phyloP scores from a whole-genome alignment of 2,888 invertebrate genomes.

The Pantelozetes paolii region DNA sequence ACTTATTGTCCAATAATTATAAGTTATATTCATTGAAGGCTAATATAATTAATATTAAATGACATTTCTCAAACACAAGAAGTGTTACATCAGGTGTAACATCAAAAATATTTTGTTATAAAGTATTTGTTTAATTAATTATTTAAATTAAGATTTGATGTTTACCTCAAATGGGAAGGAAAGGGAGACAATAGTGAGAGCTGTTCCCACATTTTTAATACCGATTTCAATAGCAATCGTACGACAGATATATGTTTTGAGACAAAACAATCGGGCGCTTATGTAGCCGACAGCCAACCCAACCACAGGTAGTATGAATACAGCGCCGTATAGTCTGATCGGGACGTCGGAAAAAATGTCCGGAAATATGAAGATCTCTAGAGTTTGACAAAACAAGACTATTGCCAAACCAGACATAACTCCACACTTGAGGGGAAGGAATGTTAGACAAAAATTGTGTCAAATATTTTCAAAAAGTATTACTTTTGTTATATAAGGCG shows the following conservation, averaged over 20 bases:
- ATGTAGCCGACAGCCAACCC: slow-evolving; percentile 50
- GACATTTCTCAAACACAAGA: too few relatives aligned
- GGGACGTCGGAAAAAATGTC: slow-evolving; percentile 50
- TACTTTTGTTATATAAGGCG: slow-evolving; percentile 50
- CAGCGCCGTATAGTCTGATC: slow-evolving; percentile 49
- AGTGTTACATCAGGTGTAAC: too few relatives aligned
- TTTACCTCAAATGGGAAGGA: slow-evolving; percentile 49
- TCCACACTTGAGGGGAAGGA: too few relatives aligned
- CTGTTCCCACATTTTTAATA: slow-evolving; percentile 51
- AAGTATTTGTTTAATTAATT: too few relatives aligned
- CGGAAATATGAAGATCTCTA: slow-evolving; percentile 50
- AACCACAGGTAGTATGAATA: slow-evolving; percentile 49
- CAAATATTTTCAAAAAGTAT: slow-evolving; percentile 4
- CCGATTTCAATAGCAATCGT: slow-evolving; percentile 52
- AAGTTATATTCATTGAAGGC: too few relatives aligned
- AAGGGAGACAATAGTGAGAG: slow-evolving; percentile 50
- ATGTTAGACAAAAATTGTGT: background rate
- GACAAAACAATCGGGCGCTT: slow-evolving; percentile 48
- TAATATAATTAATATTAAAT: too few relatives aligned
- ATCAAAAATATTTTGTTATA: too few relatives aligned
- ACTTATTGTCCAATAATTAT: too few relatives aligned
- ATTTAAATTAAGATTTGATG: too few relatives aligned
- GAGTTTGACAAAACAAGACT: slow-evolving; percentile 49
- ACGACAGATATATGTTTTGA: slow-evolving; percentile 47
- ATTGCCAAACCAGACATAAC: slow-evolving; percentile 50